Conservation (phyloP, 2,888 invertebrate genomes). For the Ceramica pisi region DNA sequence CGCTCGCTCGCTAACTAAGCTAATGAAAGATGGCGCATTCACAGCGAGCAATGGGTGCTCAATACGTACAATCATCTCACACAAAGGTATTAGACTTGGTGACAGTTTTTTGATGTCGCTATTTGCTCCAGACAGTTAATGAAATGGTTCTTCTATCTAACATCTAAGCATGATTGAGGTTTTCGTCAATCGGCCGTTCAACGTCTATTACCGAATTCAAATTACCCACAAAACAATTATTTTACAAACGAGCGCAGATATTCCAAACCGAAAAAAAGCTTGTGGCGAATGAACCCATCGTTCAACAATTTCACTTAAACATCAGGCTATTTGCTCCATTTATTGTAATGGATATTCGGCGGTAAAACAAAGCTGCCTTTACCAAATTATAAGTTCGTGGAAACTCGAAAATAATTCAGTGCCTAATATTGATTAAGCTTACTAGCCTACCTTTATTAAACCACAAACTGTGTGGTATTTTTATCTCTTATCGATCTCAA, state of each 20-base stretch:
- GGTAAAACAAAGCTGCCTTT: conserved; percentile 54
- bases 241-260: conserved; percentile 20
- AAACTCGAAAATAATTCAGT: conserved; percentile 39
- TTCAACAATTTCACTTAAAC: conserved; percentile 24
- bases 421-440: conserved; percentile 34
- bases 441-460: conserved; percentile 11
- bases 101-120: neutral
- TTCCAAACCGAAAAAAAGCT: conserved; percentile 23
- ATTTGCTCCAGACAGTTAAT: neutral
- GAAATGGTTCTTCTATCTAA: neutral
- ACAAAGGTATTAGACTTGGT: neutral
- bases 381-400: conserved; percentile 55
- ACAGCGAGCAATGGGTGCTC: conserved; percentile 47
- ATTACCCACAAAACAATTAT: conserved; percentile 19
- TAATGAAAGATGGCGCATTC: conserved; percentile 44
- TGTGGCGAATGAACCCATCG: conserved; percentile 26
- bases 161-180: neutral
- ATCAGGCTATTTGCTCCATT: conserved; percentile 34
- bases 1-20: conserved; percentile 25
- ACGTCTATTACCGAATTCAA: conserved; percentile 1
- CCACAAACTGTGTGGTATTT: neutral
- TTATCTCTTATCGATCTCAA: neutral
- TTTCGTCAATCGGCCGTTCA: conserved; percentile 1
- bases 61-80: conserved; percentile 10
- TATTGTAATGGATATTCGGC: conserved; percentile 52